Evolutionary conservation across 2,797 vertebrate species (phyloP).

Genomic region (Sebastes iracundus): DNA sequence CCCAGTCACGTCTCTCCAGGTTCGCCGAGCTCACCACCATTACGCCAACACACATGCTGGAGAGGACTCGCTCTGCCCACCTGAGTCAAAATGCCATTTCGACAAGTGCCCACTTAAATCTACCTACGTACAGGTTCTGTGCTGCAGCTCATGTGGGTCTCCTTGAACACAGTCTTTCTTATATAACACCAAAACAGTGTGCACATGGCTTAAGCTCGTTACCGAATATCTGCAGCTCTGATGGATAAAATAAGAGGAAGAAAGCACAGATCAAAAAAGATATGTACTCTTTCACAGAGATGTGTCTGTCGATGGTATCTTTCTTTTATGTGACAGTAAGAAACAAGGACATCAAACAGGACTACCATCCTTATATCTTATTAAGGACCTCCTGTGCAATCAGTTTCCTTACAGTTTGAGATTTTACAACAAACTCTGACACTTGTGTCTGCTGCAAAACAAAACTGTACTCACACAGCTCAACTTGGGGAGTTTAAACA

Average conservation of each 20-base stretch:
- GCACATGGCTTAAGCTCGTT: neutral
- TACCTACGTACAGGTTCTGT: constrained; percentile 65
- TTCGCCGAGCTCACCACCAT: constrained; percentile 47
- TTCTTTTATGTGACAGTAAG: neutral
- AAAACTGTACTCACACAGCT: neutral
- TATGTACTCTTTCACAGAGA: neutral
- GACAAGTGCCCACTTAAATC: constrained; percentile 72
- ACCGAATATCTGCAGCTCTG: neutral
- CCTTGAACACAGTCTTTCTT: constrained; percentile 22
- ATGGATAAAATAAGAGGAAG: neutral
- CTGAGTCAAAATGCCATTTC: constrained; percentile 69
- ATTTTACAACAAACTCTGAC: neutral
- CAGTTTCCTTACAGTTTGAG: neutral
- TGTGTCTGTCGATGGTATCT: neutral
- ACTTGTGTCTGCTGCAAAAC: neutral
- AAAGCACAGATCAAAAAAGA: neutral
- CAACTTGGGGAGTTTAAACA: neutral
- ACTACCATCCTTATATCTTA: neutral
- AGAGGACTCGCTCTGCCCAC: constrained; percentile 67
- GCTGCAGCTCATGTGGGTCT: constrained; percentile 11
- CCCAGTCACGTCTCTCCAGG: constrained; percentile 32
- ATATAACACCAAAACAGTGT: constrained; percentile 35
- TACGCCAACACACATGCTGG: constrained; percentile 68
- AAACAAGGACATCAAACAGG: neutral
- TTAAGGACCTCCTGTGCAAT: neutral